These are phyloP conservation scores for Trichechus manatus DNA, from an alignment of 2,113 vertebrate species.

Conservation along the genomic window DNA sequence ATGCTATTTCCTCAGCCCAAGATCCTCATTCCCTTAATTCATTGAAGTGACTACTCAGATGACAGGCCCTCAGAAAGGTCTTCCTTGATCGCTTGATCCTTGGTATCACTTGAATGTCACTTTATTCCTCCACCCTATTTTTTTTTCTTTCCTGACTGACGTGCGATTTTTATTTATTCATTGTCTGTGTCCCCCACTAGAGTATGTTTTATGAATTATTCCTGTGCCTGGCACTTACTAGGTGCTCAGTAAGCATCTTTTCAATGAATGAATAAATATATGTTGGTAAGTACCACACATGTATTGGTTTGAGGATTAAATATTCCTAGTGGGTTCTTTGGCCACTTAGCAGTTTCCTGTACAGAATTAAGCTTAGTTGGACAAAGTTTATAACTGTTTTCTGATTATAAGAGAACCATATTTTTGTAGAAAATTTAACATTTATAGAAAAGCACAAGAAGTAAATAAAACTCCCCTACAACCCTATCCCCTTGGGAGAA, in stretches of 20 bases:
- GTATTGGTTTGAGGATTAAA: background rate
- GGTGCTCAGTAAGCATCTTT: background rate
- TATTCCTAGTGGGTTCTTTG: background rate
- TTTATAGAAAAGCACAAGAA: too few species aligned
- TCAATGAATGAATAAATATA: background rate
- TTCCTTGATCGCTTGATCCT: background rate
- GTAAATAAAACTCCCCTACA: too few species aligned
- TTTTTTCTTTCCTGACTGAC: background rate
- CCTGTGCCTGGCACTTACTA: background rate
- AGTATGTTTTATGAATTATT: background rate
- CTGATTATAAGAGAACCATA: too few species aligned
- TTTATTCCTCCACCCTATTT: background rate
- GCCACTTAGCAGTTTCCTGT: background rate
- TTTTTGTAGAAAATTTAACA: too few species aligned
- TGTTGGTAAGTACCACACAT: background rate
- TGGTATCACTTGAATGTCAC: background rate
- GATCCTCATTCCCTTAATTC: background rate
- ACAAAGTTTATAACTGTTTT: too few species aligned
- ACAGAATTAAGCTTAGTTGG: background rate
- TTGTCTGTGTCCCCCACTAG: background rate
- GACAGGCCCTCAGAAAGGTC: background rate
- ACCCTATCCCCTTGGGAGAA: too few species aligned
- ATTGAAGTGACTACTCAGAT: background rate
- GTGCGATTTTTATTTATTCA: background rate
- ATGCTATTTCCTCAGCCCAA: background rate